Conservation (phyloP, 2,113 vertebrate genomes). For the Cairina moschata region DNA sequence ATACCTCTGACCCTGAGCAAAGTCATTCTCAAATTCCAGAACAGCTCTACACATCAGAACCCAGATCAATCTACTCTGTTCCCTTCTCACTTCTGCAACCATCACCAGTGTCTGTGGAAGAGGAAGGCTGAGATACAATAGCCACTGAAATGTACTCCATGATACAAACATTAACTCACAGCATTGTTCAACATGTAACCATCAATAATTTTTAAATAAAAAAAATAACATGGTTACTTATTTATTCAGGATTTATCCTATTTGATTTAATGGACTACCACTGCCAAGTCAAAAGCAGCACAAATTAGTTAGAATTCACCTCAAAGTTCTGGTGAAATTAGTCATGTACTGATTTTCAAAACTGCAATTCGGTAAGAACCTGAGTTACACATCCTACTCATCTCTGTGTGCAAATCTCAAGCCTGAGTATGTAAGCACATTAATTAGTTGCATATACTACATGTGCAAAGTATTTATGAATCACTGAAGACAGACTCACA, state of each 20-base stretch:
- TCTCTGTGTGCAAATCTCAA: not conserved
- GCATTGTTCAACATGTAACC: not conserved
- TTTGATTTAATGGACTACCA: not conserved
- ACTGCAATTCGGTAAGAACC: not conserved
- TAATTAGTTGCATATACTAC: not conserved
- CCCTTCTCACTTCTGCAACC: not conserved
- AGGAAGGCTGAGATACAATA: not conserved
- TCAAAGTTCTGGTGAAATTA: not conserved
- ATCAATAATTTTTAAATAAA: not conserved
- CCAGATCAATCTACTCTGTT: not conserved
- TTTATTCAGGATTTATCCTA: not conserved
- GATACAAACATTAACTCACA: not conserved
- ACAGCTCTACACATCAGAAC: not conserved
- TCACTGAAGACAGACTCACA: not conserved
- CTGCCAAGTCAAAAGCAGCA: not conserved
- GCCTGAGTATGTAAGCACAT: not conserved
- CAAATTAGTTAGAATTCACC: not conserved
- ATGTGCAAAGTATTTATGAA: not conserved
- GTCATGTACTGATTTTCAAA: not conserved
- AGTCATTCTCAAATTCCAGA: not conserved
- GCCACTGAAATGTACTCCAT: not conserved
- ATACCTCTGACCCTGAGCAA: not conserved
- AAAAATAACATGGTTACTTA: not conserved
- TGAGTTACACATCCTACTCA: accelerated
- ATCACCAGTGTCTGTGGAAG: not conserved